Evolutionary conservation across 2,888 invertebrate species (phyloP).

Genomic region (Cerastis leucographa): DNA sequence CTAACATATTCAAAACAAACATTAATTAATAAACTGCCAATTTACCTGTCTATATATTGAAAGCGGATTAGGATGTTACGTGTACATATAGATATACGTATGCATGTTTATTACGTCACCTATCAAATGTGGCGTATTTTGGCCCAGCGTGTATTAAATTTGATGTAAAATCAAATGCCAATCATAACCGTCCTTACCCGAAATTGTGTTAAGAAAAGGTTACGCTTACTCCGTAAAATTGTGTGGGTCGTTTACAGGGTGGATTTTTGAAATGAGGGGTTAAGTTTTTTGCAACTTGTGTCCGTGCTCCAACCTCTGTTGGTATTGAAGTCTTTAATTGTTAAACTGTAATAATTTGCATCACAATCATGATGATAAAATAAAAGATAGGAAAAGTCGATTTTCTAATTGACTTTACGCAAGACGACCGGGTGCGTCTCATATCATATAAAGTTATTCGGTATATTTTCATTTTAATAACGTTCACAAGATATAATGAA

Average conservation of each 20-base stretch:
- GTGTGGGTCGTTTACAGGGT: neutral
- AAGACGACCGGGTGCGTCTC: too few relatives aligned
- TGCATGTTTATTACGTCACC: slow-evolving; percentile 22
- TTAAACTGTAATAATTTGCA: too few relatives aligned
- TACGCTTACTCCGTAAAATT: slow-evolving; percentile 14
- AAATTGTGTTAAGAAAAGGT: slow-evolving; percentile 33
- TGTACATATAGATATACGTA: neutral
- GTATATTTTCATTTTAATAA: too few relatives aligned
- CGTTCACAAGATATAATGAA: too few relatives aligned
- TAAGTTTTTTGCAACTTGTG: too few relatives aligned
- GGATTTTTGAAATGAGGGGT: too few relatives aligned
- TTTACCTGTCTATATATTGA: slow-evolving; percentile 6
- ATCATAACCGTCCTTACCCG: slow-evolving; percentile 44
- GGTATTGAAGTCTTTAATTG: too few relatives aligned
- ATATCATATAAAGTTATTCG: too few relatives aligned
- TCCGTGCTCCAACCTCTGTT: too few relatives aligned
- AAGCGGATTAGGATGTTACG: slow-evolving; percentile 12
- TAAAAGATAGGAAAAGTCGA: too few relatives aligned
- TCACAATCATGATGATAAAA: too few relatives aligned
- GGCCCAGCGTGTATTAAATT: slow-evolving; percentile 30
- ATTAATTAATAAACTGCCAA: slow-evolving; percentile 28
- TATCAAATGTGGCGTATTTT: slow-evolving; percentile 43
- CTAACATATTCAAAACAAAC: slow-evolving; percentile 8
- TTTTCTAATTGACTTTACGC: too few relatives aligned
- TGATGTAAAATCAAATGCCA: slow-evolving; percentile 57